Evolutionary conservation across 2,888 invertebrate species (phyloP).

Genomic region (Proisotoma minuta): DNA sequence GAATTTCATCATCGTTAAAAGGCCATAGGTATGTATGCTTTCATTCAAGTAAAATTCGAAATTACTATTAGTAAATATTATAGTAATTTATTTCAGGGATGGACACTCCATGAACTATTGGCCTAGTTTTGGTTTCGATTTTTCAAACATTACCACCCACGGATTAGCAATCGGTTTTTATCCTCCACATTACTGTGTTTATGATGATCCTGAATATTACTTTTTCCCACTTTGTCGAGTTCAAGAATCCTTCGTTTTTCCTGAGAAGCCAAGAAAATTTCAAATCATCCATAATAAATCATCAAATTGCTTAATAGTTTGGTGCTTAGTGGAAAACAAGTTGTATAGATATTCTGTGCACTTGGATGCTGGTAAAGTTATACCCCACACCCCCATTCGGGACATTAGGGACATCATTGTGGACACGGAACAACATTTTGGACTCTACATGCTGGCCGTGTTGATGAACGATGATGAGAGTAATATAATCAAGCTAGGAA

Average conservation of each 20-base stretch:
- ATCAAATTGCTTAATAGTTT: too few species aligned
- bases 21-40: slow-evolving; percentile 30
- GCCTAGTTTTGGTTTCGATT: slow-evolving; percentile 41
- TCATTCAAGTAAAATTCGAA: too few species aligned
- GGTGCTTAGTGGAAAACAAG: slow-evolving; percentile 36
- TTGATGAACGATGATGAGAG: slow-evolving; percentile 16
- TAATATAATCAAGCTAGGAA: slow-evolving; percentile 35
- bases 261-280: slow-evolving; percentile 36
- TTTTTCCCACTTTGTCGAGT: slow-evolving; percentile 30
- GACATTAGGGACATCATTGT: too few species aligned
- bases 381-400: too few species aligned
- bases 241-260: neutral
- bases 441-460: neutral
- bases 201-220: slow-evolving; percentile 44
- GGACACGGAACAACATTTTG: slow-evolving; percentile 4
- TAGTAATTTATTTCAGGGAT: slow-evolving; percentile 34
- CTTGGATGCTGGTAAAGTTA: too few species aligned
- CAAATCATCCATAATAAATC: slow-evolving; percentile 16
- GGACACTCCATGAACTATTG: slow-evolving; percentile 41
- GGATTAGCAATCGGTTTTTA: slow-evolving; percentile 44
- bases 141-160: slow-evolving; percentile 27
- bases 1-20: slow-evolving; percentile 27
- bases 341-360: slow-evolving; percentile 39
- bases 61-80: neutral
- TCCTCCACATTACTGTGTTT: slow-evolving; percentile 46